Base-by-base conservation (phyloP, 2,888 invertebrate species). In the Phorcus lineatus region DNA sequence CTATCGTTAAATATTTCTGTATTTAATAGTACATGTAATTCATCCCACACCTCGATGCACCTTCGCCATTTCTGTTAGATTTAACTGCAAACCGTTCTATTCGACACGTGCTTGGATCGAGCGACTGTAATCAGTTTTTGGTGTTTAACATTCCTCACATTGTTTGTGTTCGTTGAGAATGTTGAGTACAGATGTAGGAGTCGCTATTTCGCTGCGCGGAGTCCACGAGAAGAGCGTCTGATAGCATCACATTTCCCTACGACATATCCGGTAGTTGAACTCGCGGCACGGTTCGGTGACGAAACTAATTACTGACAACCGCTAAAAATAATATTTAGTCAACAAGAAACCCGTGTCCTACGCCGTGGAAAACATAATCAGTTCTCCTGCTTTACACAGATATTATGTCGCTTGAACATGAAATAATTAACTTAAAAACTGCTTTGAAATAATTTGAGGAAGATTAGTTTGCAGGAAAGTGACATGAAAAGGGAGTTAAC, bases 211-310 rank as follows among this genome's bases (percentile, higher is more conserved):
- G 47, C 47, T 47, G 47, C 47, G 47, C 62, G 28, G 28, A 62
- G 28, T 62, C 62, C 24, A 62, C 62, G 62, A 16, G 62, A 62
- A 62, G 62, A 24, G 24, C 28, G 13, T 9, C 16, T 62, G 62
- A 62, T 62, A 62, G 24, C 62, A 62, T 62, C 62, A 28, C 24
- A 28, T 28, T 62, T 62, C 24, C 62, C 62, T 62, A 28, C 62
- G 62, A 62, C 62, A 62, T 62, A 62, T 62, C 62, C 62, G 62
- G 62, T 62, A 62, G 62, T 62, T 62, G 62, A 62, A 62, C 24
- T 28, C 24, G 24, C 62, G 24, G 17, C 62, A 62, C 62, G 62
- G 62, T 28, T 62, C 62, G 62, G 28, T 62, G 62, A 62, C 62
- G 24, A 62, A 62, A 62, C 62, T 62, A 62, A 62, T 62, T 62